A percentile compares a stretch with the other conserved stretches of the same genome.
These are phyloP conservation scores for Coregonus clupeaformis DNA, from an alignment of 2,113 vertebrate genomes.

Conservation along the genomic window DNA sequence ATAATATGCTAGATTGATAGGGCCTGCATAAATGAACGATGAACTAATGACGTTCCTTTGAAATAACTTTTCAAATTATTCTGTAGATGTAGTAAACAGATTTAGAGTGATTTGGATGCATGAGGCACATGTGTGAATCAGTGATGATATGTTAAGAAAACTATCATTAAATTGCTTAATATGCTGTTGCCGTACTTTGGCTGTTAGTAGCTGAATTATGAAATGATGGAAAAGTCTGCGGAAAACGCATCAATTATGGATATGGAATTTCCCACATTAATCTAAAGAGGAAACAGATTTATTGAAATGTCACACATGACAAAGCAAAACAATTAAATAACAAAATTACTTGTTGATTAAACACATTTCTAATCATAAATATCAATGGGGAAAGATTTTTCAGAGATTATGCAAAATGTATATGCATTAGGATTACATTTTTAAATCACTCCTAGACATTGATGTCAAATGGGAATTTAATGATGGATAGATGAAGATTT, in stretches of 20 bases:
- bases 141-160: constrained; percentile 44
- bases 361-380: constrained; percentile 50
- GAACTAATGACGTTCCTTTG: constrained; percentile 5
- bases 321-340: constrained; percentile 67
- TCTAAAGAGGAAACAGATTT: constrained; percentile 51
- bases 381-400: constrained; percentile 5
- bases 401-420: too few relatives aligned
- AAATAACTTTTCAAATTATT: too few relatives aligned
- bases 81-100: not conserved
- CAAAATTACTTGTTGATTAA: constrained; percentile 54
- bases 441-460: too few relatives aligned
- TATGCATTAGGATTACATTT: too few relatives aligned
- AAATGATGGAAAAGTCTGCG: constrained; percentile 58
- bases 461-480: too few relatives aligned
- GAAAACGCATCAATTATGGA: constrained; percentile 74
- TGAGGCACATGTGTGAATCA: constrained; percentile 17
- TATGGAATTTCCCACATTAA: constrained; percentile 59
- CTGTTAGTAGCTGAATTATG: constrained; percentile 67
- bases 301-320: constrained; percentile 65
- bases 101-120: constrained; percentile 33
- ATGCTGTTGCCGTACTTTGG: constrained; percentile 48
- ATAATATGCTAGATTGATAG: constrained; percentile 23
- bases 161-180: constrained; percentile 59
- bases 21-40: constrained; percentile 14
- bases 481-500: too few relatives aligned